A percentile compares a stretch with the other conserved stretches of the same genome.
These are phyloP conservation scores for Nasonia giraulti DNA, from an alignment of 1,140 invertebrate species.

Conservation along the genomic window DNA sequence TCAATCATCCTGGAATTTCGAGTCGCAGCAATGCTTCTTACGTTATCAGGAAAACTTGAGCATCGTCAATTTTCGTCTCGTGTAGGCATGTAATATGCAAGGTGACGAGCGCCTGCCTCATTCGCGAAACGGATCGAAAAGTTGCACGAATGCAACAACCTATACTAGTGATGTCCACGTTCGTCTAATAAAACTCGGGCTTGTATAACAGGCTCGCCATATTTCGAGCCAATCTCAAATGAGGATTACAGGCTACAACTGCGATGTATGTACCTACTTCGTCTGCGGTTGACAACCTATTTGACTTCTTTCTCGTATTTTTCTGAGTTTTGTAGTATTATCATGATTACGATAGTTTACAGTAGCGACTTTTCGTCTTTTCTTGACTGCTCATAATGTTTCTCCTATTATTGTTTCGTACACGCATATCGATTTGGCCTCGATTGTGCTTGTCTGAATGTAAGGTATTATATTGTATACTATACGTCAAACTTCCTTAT, in stretches of 20 bases:
- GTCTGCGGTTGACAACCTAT: not conserved
- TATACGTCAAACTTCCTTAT: too few relatives aligned
- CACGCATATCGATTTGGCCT: too few relatives aligned
- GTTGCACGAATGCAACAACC: not conserved
- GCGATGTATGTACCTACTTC: not conserved
- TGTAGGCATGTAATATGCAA: too few relatives aligned
- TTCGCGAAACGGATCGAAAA: not conserved
- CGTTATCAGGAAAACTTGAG: too few relatives aligned
- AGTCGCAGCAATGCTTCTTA: too few relatives aligned
- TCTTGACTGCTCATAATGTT: not conserved
- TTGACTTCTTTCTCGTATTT: not conserved
- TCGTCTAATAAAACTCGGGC: conserved; percentile 2
- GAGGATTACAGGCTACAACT: not conserved
- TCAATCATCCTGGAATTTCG: too few relatives aligned
- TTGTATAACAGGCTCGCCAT: not conserved
- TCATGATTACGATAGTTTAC: not conserved
- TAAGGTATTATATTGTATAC: too few relatives aligned
- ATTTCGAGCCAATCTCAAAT: not conserved
- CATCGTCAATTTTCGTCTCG: too few relatives aligned
- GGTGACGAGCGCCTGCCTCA: not conserved
- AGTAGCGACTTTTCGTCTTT: not conserved
- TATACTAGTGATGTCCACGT: not conserved
- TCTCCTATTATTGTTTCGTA: not conserved
- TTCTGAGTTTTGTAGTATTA: not conserved
- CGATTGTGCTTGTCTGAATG: too few relatives aligned